Base-by-base conservation (phyloP, 2,113 vertebrate genomes). In the Notiomystis cincta region DNA sequence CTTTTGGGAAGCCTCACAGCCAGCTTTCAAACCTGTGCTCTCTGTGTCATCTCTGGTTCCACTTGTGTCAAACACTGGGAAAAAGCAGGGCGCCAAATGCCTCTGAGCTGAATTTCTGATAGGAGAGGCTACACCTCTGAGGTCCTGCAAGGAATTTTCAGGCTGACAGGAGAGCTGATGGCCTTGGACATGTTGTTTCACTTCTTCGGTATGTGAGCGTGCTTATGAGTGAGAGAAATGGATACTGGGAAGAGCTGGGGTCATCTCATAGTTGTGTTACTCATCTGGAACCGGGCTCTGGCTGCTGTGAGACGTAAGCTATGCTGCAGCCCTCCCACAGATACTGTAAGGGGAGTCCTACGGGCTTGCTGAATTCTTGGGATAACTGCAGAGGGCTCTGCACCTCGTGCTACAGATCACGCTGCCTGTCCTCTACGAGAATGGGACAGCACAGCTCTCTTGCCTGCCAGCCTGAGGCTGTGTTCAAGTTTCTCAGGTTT, bases 401-500 rank as follows among this genome's bases (percentile, higher is more conserved):
- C 71, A 67, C 92, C 88, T 81, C 82, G 60, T 95, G 96, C 94
- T 95, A 24, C 64, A n/a, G 88, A 90, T 96, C 96, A 95, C 2
- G 6, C 96, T 90, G 88, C 64, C 93, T 15, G 70, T 75, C 37
- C 69, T 77, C 69, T 27, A 1, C 7, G 23, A 92, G 85, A 77
- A 27, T 37, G 91, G 82, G 85, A 38, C 40, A 28, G 67, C 82
- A 56, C 13, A 71, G 65, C 88, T 47, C 62, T 44, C 27, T 3
- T 45, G 75, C 66, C 76, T 93, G 95, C 85, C 92, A 86, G 82
- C 76, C 78, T 21, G 42, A 61, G 82, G 50, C 48, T 31, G 42
- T 19, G 24, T 23, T 78, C 1, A 7, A 79, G 61, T 76, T 80
- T 93, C 80, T 97, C 82, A 37, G 42, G 51, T 95, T 96, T 95